Percentiles rank a stretch among this genome's conserved stretches.
Conservation (phyloP, 2,113 vertebrate species). For the Alectura lathami region DNA sequence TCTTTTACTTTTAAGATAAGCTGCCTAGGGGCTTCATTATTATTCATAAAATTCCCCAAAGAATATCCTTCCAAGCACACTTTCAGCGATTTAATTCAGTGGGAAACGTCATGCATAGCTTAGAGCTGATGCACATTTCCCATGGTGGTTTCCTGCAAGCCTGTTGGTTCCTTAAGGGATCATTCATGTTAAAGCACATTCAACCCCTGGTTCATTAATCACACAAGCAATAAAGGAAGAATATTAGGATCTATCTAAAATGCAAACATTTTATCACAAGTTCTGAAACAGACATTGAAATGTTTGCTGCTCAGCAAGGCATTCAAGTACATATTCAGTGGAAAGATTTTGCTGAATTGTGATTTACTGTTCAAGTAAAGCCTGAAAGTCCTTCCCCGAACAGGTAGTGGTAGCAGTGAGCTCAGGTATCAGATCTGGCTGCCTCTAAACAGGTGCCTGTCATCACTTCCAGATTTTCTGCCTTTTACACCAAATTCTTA, state of each 20-base stretch:
- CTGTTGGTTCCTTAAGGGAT: neutral
- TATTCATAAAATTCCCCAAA: slow-evolving; percentile 24
- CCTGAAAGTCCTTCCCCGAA: neutral
- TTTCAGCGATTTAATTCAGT: slow-evolving; percentile 35
- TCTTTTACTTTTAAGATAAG: slow-evolving; percentile 45
- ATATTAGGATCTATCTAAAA: neutral
- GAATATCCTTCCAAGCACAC: neutral
- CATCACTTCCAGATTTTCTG: neutral
- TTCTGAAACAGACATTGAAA: neutral
- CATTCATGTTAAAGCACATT: neutral
- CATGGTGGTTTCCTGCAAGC: slow-evolving; percentile 33
- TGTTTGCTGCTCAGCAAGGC: neutral
- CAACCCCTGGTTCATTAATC: neutral
- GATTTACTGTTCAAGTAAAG: neutral
- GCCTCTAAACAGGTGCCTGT: neutral
- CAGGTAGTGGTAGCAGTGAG: neutral
- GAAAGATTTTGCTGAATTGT: neutral
- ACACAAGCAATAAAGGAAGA: neutral
- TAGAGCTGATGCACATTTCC: slow-evolving; percentile 44
- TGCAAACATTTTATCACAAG: neutral
- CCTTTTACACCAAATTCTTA: neutral
- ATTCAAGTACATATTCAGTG: neutral
- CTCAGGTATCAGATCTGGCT: neutral
- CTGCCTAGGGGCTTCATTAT: neutral
- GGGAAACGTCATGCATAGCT: slow-evolving; percentile 39